These are phyloP conservation scores for Calcarius lapponicus DNA, from an alignment of 2,797 vertebrate genomes.

Conservation along the genomic window DNA sequence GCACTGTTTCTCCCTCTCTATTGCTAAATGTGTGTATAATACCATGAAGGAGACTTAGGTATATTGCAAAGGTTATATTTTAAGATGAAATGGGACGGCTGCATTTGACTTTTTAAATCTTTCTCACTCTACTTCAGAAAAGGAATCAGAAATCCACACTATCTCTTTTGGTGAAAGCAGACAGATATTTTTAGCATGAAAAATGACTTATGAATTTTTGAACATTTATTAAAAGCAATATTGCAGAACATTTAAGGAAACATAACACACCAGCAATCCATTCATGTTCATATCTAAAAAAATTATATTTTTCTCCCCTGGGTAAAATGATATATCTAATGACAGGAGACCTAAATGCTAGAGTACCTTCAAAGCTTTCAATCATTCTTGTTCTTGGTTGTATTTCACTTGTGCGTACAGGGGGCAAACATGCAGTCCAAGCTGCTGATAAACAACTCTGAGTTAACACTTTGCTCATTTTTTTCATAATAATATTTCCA, in stretches of 20 bases:
- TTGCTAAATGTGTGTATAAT: not conserved
- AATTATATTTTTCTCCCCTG: not conserved
- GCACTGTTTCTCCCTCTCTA: not conserved
- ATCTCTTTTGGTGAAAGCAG: not conserved
- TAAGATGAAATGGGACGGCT: not conserved
- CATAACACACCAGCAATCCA: conserved; percentile 7
- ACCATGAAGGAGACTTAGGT: conserved; percentile 46
- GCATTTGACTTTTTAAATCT: conserved; percentile 23
- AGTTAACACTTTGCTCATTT: not conserved
- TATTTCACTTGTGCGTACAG: not conserved
- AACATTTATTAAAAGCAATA: conserved; percentile 50
- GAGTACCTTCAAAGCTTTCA: not conserved
- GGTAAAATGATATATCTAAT: not conserved
- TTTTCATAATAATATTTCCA: not conserved
- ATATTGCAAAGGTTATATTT: conserved; percentile 47
- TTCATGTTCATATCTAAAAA: not conserved
- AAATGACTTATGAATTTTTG: conserved; percentile 25
- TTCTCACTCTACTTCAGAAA: not conserved
- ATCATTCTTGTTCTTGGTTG: not conserved
- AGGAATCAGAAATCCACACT: not conserved
- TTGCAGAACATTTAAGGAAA: not conserved
- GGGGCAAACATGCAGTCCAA: not conserved
- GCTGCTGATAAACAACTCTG: not conserved
- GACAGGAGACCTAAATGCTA: not conserved
- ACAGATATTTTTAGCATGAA: conserved; percentile 1